Base-by-base conservation (phyloP, 2,797 vertebrate species). In the Phoxinus dragarum region DNA sequence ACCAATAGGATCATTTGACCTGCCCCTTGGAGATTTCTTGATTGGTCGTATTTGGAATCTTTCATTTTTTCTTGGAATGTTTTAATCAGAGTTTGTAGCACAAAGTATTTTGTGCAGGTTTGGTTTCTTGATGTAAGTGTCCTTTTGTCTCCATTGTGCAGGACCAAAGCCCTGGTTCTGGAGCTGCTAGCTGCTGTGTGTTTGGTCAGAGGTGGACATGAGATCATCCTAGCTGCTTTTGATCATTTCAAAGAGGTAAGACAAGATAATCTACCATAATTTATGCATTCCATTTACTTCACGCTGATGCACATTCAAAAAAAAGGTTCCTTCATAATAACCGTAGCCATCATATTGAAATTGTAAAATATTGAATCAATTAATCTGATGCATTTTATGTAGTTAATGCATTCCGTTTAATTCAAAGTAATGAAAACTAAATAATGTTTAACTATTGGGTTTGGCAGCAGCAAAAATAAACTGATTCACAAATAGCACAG, bases 241-340 rank as follows among this genome's bases (percentile, higher is more conserved):
- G 97, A 99, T 90, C 96, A 99, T 95, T 99, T 99, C 86, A 99
- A 99, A 93, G 98, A 98, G 92, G 98, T 99, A 94, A 54, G 38
- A 72, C 6, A 91, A 74, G 14, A 67, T 75, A 59, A 75, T 38
- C 6, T 76, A 31, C 27, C 38, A 31, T 64, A 0, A 59, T 64
- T 38, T 56, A n/a, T 21, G 8, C 23, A 31, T 78, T 42, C 4
- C 5, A 21, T 75, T 54, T 75, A 38, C 36, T 36, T 75, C 9
- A 11, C 9, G 36, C 72, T 52, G 9, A 61, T 61, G n/a, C 31
- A n/a, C 47, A 74, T 66, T 10, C 4, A 27, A 59, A 34, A 27
- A 27, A 40, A 52, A 0, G 5, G 19, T 16, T 3, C 12, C 1
- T 23, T 14, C 1, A 52, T 34, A 36, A 59, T n/a, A 16, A 59